Percentiles rank a stretch among this genome's conserved stretches.
phyloP scores from a whole-genome alignment of 1,140 invertebrate species.

The Cepaea nemoralis region DNA sequence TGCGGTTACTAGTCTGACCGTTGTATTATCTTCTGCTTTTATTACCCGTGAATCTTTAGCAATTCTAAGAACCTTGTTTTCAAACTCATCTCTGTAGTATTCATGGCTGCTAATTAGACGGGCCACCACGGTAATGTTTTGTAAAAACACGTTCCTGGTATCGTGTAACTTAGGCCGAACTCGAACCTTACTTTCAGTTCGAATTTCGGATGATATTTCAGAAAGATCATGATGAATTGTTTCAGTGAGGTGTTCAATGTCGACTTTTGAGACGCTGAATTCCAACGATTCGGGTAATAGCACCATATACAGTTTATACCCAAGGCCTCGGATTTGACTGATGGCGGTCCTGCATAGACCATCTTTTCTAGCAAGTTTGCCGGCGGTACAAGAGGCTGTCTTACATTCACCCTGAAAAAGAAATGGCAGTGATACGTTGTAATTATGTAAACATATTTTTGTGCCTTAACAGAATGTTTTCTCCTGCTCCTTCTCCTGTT shows the following conservation, averaged over 20 bases:
- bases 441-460: too few species aligned
- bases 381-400: not conserved
- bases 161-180: not conserved
- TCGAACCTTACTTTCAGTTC: not conserved
- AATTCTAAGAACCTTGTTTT: not conserved
- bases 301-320: not conserved
- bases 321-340: conserved; percentile 7
- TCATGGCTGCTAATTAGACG: not conserved
- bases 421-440: too few species aligned
- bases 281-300: not conserved
- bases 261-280: not conserved
- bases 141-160: not conserved
- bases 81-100: not conserved
- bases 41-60: not conserved
- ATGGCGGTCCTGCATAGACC: not conserved
- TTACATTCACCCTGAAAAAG: not conserved
- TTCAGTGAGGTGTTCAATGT: not conserved
- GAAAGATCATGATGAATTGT: not conserved
- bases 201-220: not conserved
- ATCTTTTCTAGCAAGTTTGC: not conserved
- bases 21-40: not conserved
- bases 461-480: too few species aligned
- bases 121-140: not conserved
- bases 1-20: not conserved
- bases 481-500: too few species aligned